These are phyloP conservation scores for Electrophaes corylata DNA, from an alignment of 2,888 invertebrate genomes.

Conservation along the genomic window DNA sequence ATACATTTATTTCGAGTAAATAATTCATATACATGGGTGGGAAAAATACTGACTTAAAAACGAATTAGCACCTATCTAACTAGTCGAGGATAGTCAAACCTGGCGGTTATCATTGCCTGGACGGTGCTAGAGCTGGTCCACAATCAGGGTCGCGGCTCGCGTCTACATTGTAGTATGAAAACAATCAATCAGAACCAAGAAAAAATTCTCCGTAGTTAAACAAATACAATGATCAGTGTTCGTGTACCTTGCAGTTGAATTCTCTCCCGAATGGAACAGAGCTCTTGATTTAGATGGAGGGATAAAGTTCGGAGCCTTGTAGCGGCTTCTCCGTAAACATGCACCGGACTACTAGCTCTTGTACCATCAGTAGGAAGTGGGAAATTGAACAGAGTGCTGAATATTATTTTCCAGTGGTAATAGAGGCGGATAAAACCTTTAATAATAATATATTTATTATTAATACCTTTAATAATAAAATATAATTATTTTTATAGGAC, in stretches of 20 bases:
- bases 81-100: no score
- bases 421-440: not conserved
- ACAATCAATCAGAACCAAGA: not conserved
- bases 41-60: no score
- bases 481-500: no score
- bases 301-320: slow-evolving; percentile 17
- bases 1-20: no score
- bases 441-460: no score
- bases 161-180: no score
- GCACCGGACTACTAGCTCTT: slow-evolving; percentile 5
- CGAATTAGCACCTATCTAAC: no score
- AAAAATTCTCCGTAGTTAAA: not conserved
- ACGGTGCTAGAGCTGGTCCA: no score
- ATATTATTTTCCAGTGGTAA: not conserved
- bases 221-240: not conserved
- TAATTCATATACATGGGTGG: no score
- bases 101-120: no score
- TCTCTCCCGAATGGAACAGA: slow-evolving; percentile 5
- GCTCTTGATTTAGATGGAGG: slow-evolving; percentile 22
- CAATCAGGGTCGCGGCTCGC: no score
- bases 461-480: not conserved
- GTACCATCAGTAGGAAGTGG: slow-evolving; percentile 3
- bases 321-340: slow-evolving; percentile 20
- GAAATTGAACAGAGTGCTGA: not conserved
- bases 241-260: slow-evolving; percentile 6